A percentile compares a stretch with the other conserved stretches of the same genome.
Conservation (phyloP, 2,113 vertebrate genomes). For the Probosciger aterrimus region DNA sequence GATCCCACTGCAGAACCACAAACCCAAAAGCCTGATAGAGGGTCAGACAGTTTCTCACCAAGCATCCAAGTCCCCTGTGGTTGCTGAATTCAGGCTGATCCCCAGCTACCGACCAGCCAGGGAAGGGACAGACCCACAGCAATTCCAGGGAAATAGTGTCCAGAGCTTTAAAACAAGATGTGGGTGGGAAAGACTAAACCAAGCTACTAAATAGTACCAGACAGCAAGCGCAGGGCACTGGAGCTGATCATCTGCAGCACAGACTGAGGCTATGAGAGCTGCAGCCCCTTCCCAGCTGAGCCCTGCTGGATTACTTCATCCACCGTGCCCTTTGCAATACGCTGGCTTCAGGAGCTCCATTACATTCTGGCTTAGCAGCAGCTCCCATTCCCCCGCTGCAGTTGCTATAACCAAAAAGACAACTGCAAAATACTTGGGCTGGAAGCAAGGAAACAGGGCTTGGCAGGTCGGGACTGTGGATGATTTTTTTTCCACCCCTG, state of each 20-base stretch:
- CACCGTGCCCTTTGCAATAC: constrained; percentile 9
- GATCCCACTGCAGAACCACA: not conserved
- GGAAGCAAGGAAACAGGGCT: not conserved
- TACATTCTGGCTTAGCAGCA: not conserved
- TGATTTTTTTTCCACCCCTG: not conserved
- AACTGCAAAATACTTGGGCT: constrained; percentile 39
- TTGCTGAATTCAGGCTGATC: not conserved
- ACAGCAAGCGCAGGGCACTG: not conserved
- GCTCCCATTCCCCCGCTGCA: constrained; percentile 22
- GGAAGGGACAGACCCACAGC: not conserved
- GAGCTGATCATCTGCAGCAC: constrained; percentile 28
- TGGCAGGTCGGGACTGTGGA: not conserved
- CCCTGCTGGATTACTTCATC: constrained; percentile 41
- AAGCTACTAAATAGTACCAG: constrained; percentile 8
- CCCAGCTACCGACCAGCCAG: not conserved
- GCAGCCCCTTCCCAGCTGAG: constrained; percentile 52
- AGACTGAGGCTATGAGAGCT: not conserved
- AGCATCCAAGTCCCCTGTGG: not conserved
- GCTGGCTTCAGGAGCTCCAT: not conserved
- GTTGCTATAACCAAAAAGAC: constrained; percentile 9
- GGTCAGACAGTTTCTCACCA: not conserved
- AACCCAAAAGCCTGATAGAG: not conserved
- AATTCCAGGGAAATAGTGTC: not conserved
- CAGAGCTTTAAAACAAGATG: constrained; percentile 25
- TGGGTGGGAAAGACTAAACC: constrained; percentile 5